A percentile compares a stretch with the other conserved stretches of the same genome.
phyloP scores from a whole-genome alignment of 2,113 vertebrate genomes.

The Vulpes lagopus region DNA sequence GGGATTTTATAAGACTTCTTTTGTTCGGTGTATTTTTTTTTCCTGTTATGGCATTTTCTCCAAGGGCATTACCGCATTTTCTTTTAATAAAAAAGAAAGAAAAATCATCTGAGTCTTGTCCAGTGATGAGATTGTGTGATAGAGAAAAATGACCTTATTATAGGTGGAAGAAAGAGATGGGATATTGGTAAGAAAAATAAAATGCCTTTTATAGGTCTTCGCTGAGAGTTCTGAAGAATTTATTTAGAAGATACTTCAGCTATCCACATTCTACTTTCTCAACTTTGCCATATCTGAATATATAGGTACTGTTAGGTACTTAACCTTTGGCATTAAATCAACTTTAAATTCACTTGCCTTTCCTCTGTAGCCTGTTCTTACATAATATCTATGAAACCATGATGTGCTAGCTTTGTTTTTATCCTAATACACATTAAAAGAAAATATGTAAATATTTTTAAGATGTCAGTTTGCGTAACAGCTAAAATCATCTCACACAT shows the following conservation, averaged over 20 bases:
- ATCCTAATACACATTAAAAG: not conserved
- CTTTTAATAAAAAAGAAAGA: not conserved
- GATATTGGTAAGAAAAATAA: not conserved
- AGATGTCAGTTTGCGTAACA: not conserved
- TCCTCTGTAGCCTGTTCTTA: not conserved
- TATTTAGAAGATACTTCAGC: not conserved
- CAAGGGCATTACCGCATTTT: not conserved
- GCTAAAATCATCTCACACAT: not conserved
- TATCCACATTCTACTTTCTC: not conserved
- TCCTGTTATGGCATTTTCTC: not conserved
- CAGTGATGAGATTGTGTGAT: not conserved
- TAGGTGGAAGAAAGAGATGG: not conserved
- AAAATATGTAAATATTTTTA: not conserved
- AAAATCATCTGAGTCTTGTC: not conserved
- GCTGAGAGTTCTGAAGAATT: not conserved
- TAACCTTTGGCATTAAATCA: slow-evolving; percentile 8
- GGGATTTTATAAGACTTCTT: not conserved
- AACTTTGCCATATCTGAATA: not conserved
- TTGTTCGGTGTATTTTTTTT: not conserved
- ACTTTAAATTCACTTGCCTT: slow-evolving; percentile 13
- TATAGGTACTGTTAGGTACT: not conserved
- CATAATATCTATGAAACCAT: not conserved
- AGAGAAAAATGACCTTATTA: not conserved
- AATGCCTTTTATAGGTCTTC: not conserved
- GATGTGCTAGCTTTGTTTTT: not conserved